Evolutionary conservation across 2,113 vertebrate species (phyloP).

Genomic region (Etia nguti): DNA sequence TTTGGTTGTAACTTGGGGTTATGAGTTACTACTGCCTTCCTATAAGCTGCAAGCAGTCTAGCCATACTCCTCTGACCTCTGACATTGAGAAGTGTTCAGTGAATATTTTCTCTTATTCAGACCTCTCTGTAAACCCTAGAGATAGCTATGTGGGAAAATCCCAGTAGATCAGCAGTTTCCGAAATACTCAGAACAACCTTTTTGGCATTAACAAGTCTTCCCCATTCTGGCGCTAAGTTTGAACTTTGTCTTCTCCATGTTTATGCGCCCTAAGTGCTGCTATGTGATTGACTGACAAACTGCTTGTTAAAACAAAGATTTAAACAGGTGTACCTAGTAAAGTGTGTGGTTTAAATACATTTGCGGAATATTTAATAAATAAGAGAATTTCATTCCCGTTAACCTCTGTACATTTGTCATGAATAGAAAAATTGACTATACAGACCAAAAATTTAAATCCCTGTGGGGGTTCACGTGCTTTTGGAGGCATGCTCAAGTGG

Average conservation of each 20-base stretch:
- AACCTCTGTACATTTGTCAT: neutral
- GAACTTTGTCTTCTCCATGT: neutral
- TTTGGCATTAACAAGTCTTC: neutral
- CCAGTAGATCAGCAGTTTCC: neutral
- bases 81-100: neutral
- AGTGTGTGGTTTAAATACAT: neutral
- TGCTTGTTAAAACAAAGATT: fast-evolving
- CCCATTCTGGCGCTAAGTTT: neutral
- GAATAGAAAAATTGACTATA: neutral
- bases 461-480: no score
- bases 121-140: neutral
- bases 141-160: neutral
- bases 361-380: neutral
- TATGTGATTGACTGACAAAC: neutral
- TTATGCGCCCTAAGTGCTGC: neutral
- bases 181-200: neutral
- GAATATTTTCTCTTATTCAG: neutral
- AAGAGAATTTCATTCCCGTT: neutral
- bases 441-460: neutral
- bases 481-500: neutral
- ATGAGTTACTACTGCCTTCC: neutral
- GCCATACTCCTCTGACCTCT: neutral
- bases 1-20: neutral
- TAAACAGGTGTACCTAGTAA: neutral
- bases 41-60: neutral